Evolutionary conservation across 2,113 vertebrate species (phyloP).

Genomic region (Haliaeetus leucogaster): DNA sequence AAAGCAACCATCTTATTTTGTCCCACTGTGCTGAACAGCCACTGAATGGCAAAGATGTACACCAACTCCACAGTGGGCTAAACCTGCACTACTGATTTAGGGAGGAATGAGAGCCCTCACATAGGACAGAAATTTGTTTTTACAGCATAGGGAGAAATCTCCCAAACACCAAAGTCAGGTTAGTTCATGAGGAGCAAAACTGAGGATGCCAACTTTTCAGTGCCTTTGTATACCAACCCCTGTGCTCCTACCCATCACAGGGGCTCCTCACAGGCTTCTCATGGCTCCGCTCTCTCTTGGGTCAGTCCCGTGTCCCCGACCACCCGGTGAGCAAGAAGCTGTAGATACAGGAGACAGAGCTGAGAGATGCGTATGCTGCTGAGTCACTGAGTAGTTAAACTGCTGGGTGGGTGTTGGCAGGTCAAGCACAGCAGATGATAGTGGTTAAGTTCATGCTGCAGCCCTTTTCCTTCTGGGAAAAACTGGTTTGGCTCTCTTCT

Average conservation of each 20-base stretch:
- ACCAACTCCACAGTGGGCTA: not conserved
- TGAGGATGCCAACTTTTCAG: not conserved
- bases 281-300: not conserved
- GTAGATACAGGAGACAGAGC: not conserved
- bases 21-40: not conserved
- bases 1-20: not conserved
- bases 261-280: not conserved
- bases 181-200: not conserved
- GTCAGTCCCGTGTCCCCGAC: not conserved
- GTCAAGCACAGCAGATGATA: not conserved
- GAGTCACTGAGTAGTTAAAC: not conserved
- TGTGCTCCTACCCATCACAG: accelerated
- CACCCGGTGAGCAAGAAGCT: not conserved
- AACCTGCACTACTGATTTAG: not conserved
- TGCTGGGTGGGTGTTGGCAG: not conserved
- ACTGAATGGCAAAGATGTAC: not conserved
- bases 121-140: not conserved
- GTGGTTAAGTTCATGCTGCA: not conserved
- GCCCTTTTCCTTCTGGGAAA: not conserved
- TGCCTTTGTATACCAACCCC: not conserved
- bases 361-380: not conserved
- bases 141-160: not conserved
- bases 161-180: not conserved
- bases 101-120: not conserved
- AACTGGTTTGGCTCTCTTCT: not conserved